Percentiles rank a stretch among this genome's conserved stretches.
phyloP scores from a whole-genome alignment of 2,888 invertebrate genomes.

The Steromphala cineraria region DNA sequence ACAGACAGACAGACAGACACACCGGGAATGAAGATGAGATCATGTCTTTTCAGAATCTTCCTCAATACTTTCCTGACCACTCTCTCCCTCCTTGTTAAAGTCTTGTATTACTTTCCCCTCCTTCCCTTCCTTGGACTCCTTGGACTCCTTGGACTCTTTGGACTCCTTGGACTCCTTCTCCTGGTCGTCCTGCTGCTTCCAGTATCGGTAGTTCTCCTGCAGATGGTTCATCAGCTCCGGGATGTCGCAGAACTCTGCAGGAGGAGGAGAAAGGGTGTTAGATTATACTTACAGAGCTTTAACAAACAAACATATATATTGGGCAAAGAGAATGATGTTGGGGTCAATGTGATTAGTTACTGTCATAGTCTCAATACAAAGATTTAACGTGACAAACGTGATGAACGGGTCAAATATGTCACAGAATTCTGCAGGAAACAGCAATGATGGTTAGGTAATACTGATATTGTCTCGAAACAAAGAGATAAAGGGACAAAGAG shows the following conservation, averaged over 20 bases:
- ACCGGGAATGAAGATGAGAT: background rate
- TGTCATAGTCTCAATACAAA: too few species aligned
- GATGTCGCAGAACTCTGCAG: conserved; percentile 91
- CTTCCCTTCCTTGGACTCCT: background rate
- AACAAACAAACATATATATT: too few species aligned
- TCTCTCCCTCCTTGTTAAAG: background rate
- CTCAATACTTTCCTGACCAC: background rate
- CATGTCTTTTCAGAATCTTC: background rate
- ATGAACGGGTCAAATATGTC: too few species aligned
- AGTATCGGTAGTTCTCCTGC: conserved; percentile 90
- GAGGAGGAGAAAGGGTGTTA: too few species aligned
- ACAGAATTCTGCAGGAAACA: too few species aligned
- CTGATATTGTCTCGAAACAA: too few species aligned
- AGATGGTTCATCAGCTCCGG: conserved; percentile 91
- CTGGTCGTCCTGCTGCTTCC: conserved; percentile 82
- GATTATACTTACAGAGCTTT: too few species aligned
- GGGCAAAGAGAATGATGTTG: too few species aligned
- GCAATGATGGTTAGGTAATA: too few species aligned
- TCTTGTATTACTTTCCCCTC: background rate
- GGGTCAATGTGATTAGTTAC: too few species aligned
- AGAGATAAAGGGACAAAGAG: too few species aligned
- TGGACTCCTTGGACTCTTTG: background rate
- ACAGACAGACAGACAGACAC: background rate
- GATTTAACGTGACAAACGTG: too few species aligned
- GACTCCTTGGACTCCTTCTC: background rate